phyloP scores from a whole-genome alignment of 2,113 vertebrate species.

The Oncorhynchus tshawytscha region DNA sequence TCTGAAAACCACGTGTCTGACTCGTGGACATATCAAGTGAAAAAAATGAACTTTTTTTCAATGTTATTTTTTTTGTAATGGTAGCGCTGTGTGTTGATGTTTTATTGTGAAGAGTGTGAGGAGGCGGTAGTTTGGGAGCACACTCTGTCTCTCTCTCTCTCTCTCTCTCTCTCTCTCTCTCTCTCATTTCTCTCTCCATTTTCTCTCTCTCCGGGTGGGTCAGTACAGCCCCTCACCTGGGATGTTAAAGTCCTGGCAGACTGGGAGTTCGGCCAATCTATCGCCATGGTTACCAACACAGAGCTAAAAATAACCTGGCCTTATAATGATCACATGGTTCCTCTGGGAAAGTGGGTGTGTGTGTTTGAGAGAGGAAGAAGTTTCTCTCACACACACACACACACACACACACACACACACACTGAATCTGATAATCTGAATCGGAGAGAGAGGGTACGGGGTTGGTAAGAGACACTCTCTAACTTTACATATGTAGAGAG shows the following conservation, averaged over 20 bases:
- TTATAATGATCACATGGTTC: slow-evolving; percentile 41
- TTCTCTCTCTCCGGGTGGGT: neutral
- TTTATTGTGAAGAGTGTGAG: slow-evolving; percentile 2
- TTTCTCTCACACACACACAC: no score
- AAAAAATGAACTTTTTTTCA: no score
- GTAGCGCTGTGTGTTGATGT: neutral
- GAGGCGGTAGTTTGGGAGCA: slow-evolving; percentile 12
- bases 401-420: neutral
- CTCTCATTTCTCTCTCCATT: neutral
- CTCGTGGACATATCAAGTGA: no score
- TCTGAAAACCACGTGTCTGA: no score
- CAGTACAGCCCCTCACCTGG: slow-evolving; percentile 21
- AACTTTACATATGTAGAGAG: slow-evolving; percentile 45
- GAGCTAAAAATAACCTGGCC: slow-evolving; percentile 53
- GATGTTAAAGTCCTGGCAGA: slow-evolving; percentile 16
- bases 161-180: slow-evolving; percentile 13
- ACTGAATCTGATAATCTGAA: no score
- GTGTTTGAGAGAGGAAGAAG: slow-evolving; percentile 4
- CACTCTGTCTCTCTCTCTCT: slow-evolving; percentile 3
- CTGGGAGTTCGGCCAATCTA: slow-evolving; percentile 26
- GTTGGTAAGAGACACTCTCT: slow-evolving; percentile 4
- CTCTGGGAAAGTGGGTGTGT: slow-evolving; percentile 7
- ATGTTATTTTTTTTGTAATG: neutral
- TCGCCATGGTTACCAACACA: slow-evolving; percentile 48
- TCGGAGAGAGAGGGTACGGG: slow-evolving; percentile 5